Percentiles rank a stretch among this genome's conserved stretches.
These are phyloP conservation scores for Melanaphis sacchari DNA, from an alignment of 1,140 invertebrate genomes.

Conservation along the genomic window DNA sequence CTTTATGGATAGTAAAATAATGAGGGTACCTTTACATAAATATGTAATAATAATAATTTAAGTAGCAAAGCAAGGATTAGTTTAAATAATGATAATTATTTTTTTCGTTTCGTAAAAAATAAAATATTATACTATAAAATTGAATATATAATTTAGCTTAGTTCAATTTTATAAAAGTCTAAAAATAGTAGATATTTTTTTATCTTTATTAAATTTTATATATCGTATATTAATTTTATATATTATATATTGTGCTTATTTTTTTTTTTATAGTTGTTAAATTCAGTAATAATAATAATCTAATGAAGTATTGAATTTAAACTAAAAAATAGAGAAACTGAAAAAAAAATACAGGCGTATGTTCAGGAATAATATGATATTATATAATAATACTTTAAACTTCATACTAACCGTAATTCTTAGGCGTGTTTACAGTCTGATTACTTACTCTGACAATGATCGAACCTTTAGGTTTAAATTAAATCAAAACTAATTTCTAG, in stretches of 20 bases:
- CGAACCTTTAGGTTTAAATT: background rate
- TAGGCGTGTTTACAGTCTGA: background rate
- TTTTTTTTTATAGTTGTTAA: background rate
- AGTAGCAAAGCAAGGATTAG: background rate
- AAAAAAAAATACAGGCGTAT: background rate
- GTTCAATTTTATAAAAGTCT: background rate
- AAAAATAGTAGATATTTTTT: background rate
- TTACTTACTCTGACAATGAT: background rate
- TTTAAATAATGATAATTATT: background rate
- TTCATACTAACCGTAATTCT: background rate
- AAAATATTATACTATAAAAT: background rate
- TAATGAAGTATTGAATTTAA: background rate
- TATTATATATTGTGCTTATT: background rate
- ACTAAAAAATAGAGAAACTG: background rate
- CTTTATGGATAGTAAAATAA: background rate
- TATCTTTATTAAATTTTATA: background rate
- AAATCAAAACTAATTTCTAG: background rate
- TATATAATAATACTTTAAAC: background rate
- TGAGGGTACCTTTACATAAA: background rate
- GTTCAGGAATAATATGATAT: background rate
- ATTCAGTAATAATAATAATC: background rate
- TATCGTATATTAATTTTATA: background rate
- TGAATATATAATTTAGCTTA: background rate
- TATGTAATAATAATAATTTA: background rate
- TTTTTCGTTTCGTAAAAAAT: background rate